Base-by-base conservation (phyloP, 2,888 invertebrate genomes). In the Nudaria mundana region DNA sequence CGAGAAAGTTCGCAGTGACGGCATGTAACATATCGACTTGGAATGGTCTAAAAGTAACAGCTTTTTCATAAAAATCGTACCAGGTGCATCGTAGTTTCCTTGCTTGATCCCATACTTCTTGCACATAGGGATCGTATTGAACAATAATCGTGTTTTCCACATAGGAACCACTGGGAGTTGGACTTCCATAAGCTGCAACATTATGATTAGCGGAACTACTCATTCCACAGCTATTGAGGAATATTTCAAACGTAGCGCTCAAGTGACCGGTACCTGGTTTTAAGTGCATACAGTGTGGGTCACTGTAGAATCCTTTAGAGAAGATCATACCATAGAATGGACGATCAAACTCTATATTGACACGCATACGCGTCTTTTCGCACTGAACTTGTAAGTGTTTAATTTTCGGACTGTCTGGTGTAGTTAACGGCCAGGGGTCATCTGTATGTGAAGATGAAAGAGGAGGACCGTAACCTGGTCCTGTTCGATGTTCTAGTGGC, bases 261-360 rank as follows among this genome's bases (percentile, higher is more conserved):
- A 97, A 89, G 63, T 97, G 95, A 7, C 97, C 97, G 0, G 96
- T 95, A 14, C 96, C 97, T 0, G 97, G 95, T 65, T 97, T 96
- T 48, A 97, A 85, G 71, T 97, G 97, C 56, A 97, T 96, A 76
- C 97, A 97, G 69, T 96, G 96, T 1, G 94, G 91, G 70, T 97
- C 97, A 70, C 96, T 96, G 85, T 96, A 97, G 89, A 95, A 96
- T 41, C 96, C 97, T 83, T 97, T 97, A 47, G 97, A 97, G 89
- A 97, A 97, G 71, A 97, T 97, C 95, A 97, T 97, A 18, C 97
- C 97, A 76, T 97, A 97, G 88, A 97, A 97, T 8, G 97, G 97
- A 31, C 97, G 91, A 77, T 97, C 97, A 84, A 97, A 98, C 79
- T 97, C 97, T 66, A 98, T 96, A 80, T 97, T 97, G 39, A 97